Evolutionary conservation across 2,888 invertebrate species (phyloP).

Genomic region (Argyra leucocephala): DNA sequence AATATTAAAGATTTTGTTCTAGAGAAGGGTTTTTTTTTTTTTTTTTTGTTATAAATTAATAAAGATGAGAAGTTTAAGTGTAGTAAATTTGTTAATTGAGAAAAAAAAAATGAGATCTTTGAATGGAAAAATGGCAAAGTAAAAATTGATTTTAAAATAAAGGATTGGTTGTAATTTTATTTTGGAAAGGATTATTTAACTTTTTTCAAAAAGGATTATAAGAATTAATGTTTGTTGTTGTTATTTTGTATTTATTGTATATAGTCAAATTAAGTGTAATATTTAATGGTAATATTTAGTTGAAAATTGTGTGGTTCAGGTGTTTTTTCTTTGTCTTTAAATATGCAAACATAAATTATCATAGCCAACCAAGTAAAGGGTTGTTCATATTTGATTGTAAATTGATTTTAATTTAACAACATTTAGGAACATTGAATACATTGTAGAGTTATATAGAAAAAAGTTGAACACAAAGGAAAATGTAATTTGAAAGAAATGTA

Average conservation of each 20-base stretch:
- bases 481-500: too few species aligned
- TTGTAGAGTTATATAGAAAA: too few species aligned
- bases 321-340: not conserved
- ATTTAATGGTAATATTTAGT: not conserved
- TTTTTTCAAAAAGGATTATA: not conserved
- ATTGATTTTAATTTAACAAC: not conserved
- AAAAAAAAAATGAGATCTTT: too few species aligned
- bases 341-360: not conserved
- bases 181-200: not conserved
- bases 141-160: too few species aligned
- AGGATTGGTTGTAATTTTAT: too few species aligned
- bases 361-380: not conserved
- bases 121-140: too few species aligned
- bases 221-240: not conserved
- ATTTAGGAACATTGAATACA: too few species aligned
- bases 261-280: not conserved
- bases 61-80: not conserved
- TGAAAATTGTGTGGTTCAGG: not conserved
- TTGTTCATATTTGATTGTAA: not conserved
- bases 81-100: too few species aligned
- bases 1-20: not conserved
- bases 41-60: not conserved
- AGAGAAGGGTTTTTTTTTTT: not conserved
- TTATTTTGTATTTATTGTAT: not conserved
- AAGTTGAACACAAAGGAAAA: too few species aligned